Conservation (phyloP, 2,113 vertebrate genomes). For the Sclerurus mexicanus region DNA sequence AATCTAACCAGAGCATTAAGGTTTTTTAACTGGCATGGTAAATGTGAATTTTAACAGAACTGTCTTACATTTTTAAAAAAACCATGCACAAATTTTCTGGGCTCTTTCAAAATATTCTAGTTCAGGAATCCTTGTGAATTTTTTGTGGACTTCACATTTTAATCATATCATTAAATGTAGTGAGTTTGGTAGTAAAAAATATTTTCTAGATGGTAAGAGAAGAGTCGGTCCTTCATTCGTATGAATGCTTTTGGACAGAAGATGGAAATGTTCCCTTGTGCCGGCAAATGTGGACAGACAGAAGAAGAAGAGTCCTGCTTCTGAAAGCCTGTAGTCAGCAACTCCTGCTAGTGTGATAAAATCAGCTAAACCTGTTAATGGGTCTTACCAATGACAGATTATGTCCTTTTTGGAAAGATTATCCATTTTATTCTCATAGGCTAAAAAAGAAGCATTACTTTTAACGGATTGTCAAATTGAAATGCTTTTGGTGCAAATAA, state of each 20-base stretch:
- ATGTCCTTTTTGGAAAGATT: background rate
- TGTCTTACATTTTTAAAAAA: background rate
- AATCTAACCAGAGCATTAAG: background rate
- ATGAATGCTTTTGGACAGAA: background rate
- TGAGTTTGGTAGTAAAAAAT: background rate
- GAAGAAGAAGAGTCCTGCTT: background rate
- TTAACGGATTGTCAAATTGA: background rate
- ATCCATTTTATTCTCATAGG: background rate
- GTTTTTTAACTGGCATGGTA: background rate
- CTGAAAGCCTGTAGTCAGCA: background rate
- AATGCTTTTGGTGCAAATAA: background rate
- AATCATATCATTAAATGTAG: background rate
- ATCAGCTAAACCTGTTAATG: background rate
- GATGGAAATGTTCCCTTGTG: background rate
- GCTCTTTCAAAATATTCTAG: background rate
- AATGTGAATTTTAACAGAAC: background rate
- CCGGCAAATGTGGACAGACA: background rate
- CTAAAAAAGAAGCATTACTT: background rate
- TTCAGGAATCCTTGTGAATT: background rate
- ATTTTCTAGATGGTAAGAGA: background rate
- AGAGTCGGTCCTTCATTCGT: background rate
- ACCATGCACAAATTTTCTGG: background rate
- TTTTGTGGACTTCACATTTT: background rate
- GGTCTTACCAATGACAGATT: background rate
- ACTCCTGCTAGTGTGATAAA: slow-evolving; percentile 23